Evolutionary conservation across 2,113 vertebrate genomes (phyloP).

Genomic region (Neodon shergylaensis): DNA sequence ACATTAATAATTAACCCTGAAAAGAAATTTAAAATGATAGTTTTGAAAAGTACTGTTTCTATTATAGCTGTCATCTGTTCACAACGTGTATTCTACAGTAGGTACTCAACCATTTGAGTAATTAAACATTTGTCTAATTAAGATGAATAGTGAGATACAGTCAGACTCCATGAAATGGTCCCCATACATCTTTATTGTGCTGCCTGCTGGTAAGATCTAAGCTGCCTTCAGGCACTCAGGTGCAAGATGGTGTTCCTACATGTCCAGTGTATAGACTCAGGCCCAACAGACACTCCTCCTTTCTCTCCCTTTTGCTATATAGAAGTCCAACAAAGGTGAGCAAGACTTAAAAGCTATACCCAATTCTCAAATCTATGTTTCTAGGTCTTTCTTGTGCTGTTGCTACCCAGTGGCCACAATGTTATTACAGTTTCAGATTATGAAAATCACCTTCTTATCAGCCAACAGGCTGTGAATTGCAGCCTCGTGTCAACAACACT

Average conservation of each 20-base stretch:
- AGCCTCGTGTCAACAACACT: not conserved
- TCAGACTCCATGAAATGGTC: not conserved
- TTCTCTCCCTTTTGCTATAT: not conserved
- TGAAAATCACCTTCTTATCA: not conserved
- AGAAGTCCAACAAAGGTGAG: not conserved
- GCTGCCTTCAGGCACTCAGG: not conserved
- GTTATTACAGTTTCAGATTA: constrained; percentile 11
- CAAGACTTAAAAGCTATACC: not conserved
- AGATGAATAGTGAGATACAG: not conserved
- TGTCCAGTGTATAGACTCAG: not conserved
- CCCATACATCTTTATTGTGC: not conserved
- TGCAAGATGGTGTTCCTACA: not conserved
- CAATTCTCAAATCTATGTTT: not conserved
- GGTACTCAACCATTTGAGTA: not conserved
- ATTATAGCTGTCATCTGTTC: not conserved
- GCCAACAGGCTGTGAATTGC: not conserved
- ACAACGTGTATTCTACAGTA: not conserved
- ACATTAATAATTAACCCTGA: not conserved
- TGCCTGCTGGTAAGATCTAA: not conserved
- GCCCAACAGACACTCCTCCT: not conserved
- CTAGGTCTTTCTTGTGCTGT: not conserved
- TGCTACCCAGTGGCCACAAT: not conserved
- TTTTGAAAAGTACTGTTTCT: not conserved
- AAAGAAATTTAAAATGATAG: not conserved
- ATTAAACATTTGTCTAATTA: not conserved